phyloP scores from a whole-genome alignment of 2,797 vertebrate genomes.

The Perodicticus potto region DNA sequence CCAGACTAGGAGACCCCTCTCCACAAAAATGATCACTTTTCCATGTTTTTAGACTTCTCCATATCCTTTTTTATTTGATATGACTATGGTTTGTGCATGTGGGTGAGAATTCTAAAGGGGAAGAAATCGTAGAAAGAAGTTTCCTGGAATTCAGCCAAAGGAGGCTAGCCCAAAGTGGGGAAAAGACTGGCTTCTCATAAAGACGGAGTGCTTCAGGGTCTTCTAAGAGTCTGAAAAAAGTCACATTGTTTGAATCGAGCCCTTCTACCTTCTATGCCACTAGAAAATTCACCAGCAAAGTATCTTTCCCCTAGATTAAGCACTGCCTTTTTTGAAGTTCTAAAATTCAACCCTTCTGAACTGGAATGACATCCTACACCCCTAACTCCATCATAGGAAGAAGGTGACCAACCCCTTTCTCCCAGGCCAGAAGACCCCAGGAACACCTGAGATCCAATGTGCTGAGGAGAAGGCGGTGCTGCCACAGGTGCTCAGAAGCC shows the following conservation, averaged over 20 bases:
- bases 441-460: neutral
- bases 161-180: neutral
- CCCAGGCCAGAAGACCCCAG: neutral
- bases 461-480: neutral
- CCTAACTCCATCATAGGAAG: neutral
- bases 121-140: constrained; percentile 11
- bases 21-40: neutral
- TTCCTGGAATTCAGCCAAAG: neutral
- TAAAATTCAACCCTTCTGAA: neutral
- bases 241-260: neutral
- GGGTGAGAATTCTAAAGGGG: neutral
- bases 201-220: neutral
- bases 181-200: neutral
- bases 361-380: neutral
- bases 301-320: neutral
- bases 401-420: neutral
- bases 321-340: neutral
- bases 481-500: neutral
- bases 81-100: neutral
- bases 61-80: neutral
- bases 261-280: neutral
- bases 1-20: neutral
- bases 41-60: neutral
- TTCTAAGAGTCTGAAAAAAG: neutral
- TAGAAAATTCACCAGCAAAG: neutral